phyloP scores from a whole-genome alignment of 2,888 invertebrate genomes.

The Ectemnius lituratus region DNA sequence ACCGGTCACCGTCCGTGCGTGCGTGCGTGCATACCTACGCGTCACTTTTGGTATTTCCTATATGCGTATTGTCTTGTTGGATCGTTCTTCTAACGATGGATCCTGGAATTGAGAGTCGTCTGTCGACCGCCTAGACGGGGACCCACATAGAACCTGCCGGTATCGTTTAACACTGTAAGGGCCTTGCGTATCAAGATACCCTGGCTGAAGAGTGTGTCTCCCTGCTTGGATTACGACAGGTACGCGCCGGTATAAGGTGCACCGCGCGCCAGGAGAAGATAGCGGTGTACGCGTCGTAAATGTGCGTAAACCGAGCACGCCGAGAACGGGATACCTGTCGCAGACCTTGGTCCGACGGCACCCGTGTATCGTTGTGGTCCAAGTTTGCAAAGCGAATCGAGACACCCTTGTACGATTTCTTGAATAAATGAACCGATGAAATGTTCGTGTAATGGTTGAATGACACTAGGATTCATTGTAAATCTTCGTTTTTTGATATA shows the following conservation, averaged over 20 bases:
- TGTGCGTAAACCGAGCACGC: conserved; percentile 6
- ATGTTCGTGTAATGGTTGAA: not conserved
- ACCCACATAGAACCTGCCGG: not conserved
- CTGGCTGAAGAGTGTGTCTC: not conserved
- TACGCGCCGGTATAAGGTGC: conserved; percentile 3
- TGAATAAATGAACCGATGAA: not conserved
- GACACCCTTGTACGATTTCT: not conserved
- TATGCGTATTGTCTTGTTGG: not conserved
- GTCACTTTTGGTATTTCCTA: conserved; percentile 4
- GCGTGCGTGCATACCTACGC: not conserved
- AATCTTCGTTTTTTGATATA: no score
- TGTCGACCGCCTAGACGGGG: not conserved
- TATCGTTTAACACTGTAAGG: conserved; percentile 1
- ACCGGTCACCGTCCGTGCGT: not conserved
- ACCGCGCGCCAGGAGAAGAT: not conserved
- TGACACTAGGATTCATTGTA: no score
- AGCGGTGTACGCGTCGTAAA: conserved; percentile 4
- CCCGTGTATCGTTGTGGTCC: not conserved
- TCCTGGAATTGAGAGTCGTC: not conserved
- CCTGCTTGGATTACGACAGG: conserved; percentile 1
- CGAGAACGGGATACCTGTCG: conserved; percentile 3
- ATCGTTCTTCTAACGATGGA: not conserved
- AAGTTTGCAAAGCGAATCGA: not conserved
- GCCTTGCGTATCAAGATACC: conserved; percentile 9
- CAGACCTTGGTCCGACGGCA: not conserved